Evolutionary conservation across 2,888 invertebrate species (phyloP).

Genomic region (Steinernema hermaphroditum): DNA sequence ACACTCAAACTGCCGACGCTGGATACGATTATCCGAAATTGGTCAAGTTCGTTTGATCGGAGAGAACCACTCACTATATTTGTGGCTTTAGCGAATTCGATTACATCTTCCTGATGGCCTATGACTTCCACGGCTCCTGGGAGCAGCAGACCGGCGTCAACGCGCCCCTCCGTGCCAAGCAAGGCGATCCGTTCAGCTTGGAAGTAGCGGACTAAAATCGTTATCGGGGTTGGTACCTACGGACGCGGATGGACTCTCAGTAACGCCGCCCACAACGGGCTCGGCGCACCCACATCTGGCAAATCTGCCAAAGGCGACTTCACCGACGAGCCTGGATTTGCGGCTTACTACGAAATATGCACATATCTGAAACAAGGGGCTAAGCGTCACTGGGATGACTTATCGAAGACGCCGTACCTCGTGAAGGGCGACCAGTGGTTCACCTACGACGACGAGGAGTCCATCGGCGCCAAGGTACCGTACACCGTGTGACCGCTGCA

Average conservation of each 20-base stretch:
- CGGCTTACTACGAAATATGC: conserved; percentile 82
- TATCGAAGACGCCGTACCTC: conserved; percentile 78
- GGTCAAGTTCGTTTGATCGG: conserved; percentile 45
- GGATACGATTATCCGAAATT: conserved; percentile 77
- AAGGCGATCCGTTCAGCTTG: background rate
- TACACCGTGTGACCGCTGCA: no score
- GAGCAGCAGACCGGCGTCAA: conserved; percentile 51
- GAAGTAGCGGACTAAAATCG: conserved; percentile 58
- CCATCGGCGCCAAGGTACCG: conserved; percentile 69
- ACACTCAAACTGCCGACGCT: conserved; percentile 83
- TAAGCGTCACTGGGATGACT: conserved; percentile 76
- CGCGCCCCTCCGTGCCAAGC: conserved; percentile 48
- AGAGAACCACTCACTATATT: no score
- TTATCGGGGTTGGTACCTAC: conserved; percentile 62
- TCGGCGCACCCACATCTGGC: conserved; percentile 48
- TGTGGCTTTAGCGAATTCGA: conserved; percentile 47
- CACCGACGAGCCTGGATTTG: conserved; percentile 89
- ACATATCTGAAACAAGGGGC: background rate
- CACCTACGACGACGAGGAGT: conserved; percentile 83
- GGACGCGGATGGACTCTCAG: conserved; percentile 61
- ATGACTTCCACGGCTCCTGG: conserved; percentile 61
- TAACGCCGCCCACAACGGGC: conserved; percentile 42
- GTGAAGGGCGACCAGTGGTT: conserved; percentile 83
- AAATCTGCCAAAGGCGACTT: conserved; percentile 69
- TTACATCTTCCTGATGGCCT: conserved; percentile 59